Evolutionary conservation across 2,797 vertebrate species (phyloP).

Genomic region (Apogon talboti): DNA sequence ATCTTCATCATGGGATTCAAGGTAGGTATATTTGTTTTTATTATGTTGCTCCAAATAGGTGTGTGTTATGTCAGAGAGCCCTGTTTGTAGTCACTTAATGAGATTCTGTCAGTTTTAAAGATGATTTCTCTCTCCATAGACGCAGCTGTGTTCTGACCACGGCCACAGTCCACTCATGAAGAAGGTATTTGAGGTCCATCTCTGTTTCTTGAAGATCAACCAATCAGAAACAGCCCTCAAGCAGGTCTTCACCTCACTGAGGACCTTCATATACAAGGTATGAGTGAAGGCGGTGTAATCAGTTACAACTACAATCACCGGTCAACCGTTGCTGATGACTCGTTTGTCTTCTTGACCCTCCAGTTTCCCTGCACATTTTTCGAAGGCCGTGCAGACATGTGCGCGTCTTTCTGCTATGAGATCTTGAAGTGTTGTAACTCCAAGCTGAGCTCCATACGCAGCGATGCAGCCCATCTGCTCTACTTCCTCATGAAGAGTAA

Average conservation of each 20-base stretch:
- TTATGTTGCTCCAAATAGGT: too few relatives aligned
- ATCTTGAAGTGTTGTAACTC: slow-evolving; percentile 97
- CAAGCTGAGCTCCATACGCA: slow-evolving; percentile 95
- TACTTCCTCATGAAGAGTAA: slow-evolving; percentile 99
- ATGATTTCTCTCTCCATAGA: slow-evolving; percentile 72
- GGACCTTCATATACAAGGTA: slow-evolving; percentile 96
- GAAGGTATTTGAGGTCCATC: slow-evolving; percentile 96
- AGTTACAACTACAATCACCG: too few relatives aligned
- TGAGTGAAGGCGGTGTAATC: slow-evolving; percentile 8
- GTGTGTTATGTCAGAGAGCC: too few relatives aligned
- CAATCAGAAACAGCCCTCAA: slow-evolving; percentile 95
- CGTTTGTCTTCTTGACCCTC: not conserved
- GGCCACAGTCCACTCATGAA: slow-evolving; percentile 99
- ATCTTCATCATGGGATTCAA: slow-evolving; percentile 96
- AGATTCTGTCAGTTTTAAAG: too few relatives aligned
- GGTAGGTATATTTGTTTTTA: slow-evolving; percentile 76
- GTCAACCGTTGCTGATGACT: too few relatives aligned
- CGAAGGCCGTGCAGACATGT: slow-evolving; percentile 97
- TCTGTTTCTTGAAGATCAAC: slow-evolving; percentile 97
- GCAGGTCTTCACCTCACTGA: slow-evolving; percentile 93
- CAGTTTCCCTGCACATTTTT: slow-evolving; percentile 98
- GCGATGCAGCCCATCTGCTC: slow-evolving; percentile 93
- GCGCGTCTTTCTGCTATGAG: slow-evolving; percentile 96
- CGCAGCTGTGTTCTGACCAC: slow-evolving; percentile 91
- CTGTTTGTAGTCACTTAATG: too few relatives aligned